Evolutionary conservation across 1,140 invertebrate genomes (phyloP).

Genomic region (Atopsyche davidsoni): DNA sequence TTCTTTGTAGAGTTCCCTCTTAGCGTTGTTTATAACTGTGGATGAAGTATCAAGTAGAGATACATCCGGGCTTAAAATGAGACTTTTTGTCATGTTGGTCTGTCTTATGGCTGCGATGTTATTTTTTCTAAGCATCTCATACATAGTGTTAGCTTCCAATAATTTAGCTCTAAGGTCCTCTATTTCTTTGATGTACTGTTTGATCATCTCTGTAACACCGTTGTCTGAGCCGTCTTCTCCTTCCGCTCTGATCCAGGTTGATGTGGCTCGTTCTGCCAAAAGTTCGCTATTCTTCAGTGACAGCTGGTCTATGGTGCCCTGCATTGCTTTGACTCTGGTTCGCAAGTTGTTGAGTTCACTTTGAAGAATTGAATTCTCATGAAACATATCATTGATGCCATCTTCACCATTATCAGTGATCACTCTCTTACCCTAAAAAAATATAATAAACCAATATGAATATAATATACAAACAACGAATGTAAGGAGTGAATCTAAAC

Average conservation of each 20-base stretch:
- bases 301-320: constrained; percentile 88
- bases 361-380: constrained; percentile 92
- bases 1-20: constrained; percentile 49
- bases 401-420: constrained; percentile 82
- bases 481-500: no score
- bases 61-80: constrained; percentile 35
- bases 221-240: constrained; percentile 39
- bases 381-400: constrained; percentile 86
- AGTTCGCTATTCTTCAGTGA: constrained; percentile 76
- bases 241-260: constrained; percentile 58
- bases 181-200: constrained; percentile 85
- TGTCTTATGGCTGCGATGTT: constrained; percentile 32
- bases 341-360: constrained; percentile 82
- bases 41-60: constrained; percentile 37
- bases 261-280: constrained; percentile 70
- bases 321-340: constrained; percentile 85
- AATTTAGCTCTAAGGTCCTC: constrained; percentile 83
- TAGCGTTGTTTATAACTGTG: constrained; percentile 49
- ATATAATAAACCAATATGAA: no score
- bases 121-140: constrained; percentile 65
- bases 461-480: no score
- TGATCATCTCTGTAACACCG: constrained; percentile 61
- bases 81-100: constrained; percentile 35
- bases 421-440: constrained; percentile 72
- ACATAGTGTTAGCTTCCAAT: constrained; percentile 81